Base-by-base conservation (phyloP, 2,888 invertebrate genomes). In the Drosophila borborema region DNA sequence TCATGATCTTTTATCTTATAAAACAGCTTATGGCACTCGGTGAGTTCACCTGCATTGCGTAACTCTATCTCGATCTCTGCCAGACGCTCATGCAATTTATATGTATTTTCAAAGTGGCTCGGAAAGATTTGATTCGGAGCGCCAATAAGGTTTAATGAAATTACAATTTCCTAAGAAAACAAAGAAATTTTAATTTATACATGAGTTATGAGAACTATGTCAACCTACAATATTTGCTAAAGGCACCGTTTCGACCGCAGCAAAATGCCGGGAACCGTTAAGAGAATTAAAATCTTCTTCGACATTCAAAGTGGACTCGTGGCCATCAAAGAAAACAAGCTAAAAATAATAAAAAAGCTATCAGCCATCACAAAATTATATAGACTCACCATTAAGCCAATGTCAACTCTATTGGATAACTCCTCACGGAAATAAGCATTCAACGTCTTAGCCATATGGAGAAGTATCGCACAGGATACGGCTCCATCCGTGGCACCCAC, bases 291-390 rank as follows among this genome's bases (percentile, higher is more conserved):
- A 95, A 0, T 95, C 95, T 0, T 0, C 96, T 95, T 98, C 98
- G 98, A 45, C 92, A 1, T 95, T 92, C 2, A 95, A 92, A 92
- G 99, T 98, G 0, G 99, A 99, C 94, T 99, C 99, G 92, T 99
- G 99, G 0, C 99, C 99, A 91, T 99, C 99, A 90, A 99, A 98
- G 94, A 99, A 99, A 80, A 99, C 94, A 73, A 99, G 94, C 95
- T 97, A 97, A 74, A 3, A 48, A 10, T 0, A 16, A 6, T 16
- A 36, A n/a, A 18, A 6, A n/a, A 14, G 5, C 1, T 14, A 14
- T n/a, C 7, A 40, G 16, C 16, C 16, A n/a, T n/a, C 16, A n/a
- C n/a, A n/a, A 3, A n/a, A n/a, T n/a, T 41, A 41, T 41, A 8
- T 41, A 41, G 41, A 41, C 76, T 49, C 36, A 82, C 82, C 63